Evolutionary conservation across 1,140 invertebrate species (phyloP).

Genomic region (Hyles vespertilio): DNA sequence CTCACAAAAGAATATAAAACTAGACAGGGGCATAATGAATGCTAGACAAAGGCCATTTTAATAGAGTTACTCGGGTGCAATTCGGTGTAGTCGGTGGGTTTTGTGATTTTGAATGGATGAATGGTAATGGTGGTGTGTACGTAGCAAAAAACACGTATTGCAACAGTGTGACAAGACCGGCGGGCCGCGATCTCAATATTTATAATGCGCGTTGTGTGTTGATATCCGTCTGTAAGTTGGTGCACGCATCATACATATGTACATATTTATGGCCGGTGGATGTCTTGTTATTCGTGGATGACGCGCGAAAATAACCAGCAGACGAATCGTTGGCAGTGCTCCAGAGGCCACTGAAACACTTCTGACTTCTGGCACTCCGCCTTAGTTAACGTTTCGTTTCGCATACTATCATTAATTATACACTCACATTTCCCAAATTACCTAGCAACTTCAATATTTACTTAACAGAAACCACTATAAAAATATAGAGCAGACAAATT

Average conservation of each 20-base stretch:
- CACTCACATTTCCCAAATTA: too few relatives aligned
- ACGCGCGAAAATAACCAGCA: conserved; percentile 62
- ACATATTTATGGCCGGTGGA: conserved; percentile 29
- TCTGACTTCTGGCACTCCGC: conserved; percentile 26
- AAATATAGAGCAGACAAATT: too few relatives aligned
- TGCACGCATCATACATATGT: too few relatives aligned
- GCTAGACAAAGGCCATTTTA: conserved; percentile 70
- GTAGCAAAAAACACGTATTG: background rate
- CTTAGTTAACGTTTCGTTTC: conserved; percentile 17
- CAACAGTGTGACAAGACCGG: too few relatives aligned
- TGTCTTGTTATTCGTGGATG: conserved; percentile 55
- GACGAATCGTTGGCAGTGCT: conserved; percentile 55
- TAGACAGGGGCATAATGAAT: conserved; percentile 72
- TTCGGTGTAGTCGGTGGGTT: conserved; percentile 38
- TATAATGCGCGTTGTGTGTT: too few relatives aligned
- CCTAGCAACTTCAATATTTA: too few relatives aligned
- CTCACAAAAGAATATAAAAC: conserved; percentile 72
- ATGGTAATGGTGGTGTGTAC: background rate
- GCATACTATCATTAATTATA: conserved; percentile 12
- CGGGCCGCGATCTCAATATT: too few relatives aligned
- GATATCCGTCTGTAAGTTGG: too few relatives aligned
- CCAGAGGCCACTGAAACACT: conserved; percentile 58
- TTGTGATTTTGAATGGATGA: background rate
- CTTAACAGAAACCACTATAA: too few relatives aligned
- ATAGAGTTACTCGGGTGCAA: conserved; percentile 69